These are phyloP conservation scores for Tyrannus savana DNA, from an alignment of 2,113 vertebrate species.

Conservation along the genomic window DNA sequence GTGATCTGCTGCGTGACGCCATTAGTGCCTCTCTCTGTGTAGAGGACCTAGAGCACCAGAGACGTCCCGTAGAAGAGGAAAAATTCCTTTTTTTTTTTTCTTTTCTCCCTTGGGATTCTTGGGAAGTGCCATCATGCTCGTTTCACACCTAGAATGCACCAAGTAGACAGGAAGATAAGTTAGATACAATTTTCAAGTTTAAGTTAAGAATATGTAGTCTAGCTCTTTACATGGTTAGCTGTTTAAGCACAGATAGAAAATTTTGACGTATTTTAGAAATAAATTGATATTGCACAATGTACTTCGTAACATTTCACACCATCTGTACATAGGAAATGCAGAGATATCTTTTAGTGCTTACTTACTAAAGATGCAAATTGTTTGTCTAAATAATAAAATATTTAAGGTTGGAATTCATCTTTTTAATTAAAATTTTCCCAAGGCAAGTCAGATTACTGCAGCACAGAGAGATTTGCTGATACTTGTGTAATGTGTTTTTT, in stretches of 20 bases:
- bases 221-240: not conserved
- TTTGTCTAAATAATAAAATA: constrained; percentile 52
- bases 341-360: not conserved
- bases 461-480: constrained; percentile 6
- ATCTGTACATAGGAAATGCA: not conserved
- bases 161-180: not conserved
- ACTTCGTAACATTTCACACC: not conserved
- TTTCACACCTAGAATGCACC: not conserved
- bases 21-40: not conserved
- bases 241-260: not conserved
- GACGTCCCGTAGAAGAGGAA: not conserved
- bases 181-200: not conserved
- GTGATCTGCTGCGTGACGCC: not conserved
- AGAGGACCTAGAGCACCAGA: not conserved
- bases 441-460: constrained; percentile 47
- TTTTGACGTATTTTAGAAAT: not conserved
- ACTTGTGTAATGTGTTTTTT: constrained; percentile 14
- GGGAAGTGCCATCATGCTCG: not conserved
- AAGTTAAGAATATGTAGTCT: not conserved
- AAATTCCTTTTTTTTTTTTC: not conserved
- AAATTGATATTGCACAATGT: not conserved
- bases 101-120: not conserved
- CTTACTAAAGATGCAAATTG: constrained; percentile 11
- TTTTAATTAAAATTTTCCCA: constrained; percentile 62
- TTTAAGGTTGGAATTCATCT: constrained; percentile 48